Evolutionary conservation across 37 sponge, comb jelly and placozoan genomes (phyloP).

Genomic region (Tethya wilhelma): DNA sequence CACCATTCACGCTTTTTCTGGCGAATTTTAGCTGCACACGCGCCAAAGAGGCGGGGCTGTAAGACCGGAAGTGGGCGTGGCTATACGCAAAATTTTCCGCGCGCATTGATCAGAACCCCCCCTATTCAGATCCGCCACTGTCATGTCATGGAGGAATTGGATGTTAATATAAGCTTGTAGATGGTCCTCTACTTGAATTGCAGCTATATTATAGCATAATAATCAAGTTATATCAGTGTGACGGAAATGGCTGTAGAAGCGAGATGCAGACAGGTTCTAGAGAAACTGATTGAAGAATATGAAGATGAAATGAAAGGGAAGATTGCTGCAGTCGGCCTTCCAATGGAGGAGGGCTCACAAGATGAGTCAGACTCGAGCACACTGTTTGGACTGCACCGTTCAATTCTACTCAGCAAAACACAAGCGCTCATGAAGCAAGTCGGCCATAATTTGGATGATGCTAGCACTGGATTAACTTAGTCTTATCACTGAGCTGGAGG

Average conservation of each 20-base stretch:
- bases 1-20: no score
- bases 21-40: no score
- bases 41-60: no score
- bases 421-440: conserved; percentile 1
- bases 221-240: conserved; percentile 24
- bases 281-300: conserved; percentile 32
- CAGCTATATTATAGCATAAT: not conserved
- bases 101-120: no score
- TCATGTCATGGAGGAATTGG: no score
- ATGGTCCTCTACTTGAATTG: conserved; percentile 30
- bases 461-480: not conserved
- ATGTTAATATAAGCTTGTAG: not conserved
- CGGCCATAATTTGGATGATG: not conserved
- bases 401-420: not conserved
- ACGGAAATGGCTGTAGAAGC: conserved; percentile 20
- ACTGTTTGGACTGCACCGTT: conserved; percentile 20
- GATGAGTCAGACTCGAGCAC: not conserved
- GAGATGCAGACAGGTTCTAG: not conserved
- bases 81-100: no score
- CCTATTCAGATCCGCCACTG: no score
- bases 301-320: conserved; percentile 26
- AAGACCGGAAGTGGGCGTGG: no score
- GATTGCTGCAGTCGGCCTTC: not conserved
- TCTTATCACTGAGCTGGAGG: not conserved
- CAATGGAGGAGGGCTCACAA: conserved; percentile 26